A percentile compares a stretch with the other conserved stretches of the same genome.
Conservation (phyloP, 2,888 invertebrate genomes). For the Anagyrus pseudococci region DNA sequence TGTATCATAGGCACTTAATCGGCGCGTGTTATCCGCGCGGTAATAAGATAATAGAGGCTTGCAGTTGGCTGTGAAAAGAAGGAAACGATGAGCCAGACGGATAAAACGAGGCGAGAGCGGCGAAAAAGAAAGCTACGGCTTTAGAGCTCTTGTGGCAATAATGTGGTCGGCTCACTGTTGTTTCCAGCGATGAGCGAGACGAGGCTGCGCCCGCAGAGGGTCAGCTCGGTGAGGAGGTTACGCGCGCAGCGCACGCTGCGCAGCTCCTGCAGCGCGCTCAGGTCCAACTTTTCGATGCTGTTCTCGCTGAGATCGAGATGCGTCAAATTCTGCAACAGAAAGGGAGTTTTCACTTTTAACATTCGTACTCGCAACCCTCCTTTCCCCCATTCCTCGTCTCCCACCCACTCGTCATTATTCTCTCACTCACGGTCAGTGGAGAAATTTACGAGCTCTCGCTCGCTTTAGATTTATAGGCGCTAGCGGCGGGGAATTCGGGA, state of each 20-base stretch:
- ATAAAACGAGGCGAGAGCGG: too few species aligned
- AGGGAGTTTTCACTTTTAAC: background rate
- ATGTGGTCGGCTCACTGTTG: too few species aligned
- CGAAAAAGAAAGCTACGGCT: too few species aligned
- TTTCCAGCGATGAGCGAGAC: constrained; percentile 81
- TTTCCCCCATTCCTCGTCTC: too few species aligned
- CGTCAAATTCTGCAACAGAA: constrained; percentile 72
- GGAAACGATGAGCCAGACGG: too few species aligned
- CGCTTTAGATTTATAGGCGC: constrained; percentile 29
- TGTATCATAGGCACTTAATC: background rate
- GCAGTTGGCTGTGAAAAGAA: too few species aligned
- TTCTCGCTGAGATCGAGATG: constrained; percentile 86
- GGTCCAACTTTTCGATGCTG: constrained; percentile 80
- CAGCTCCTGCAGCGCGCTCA: constrained; percentile 79
- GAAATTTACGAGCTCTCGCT: constrained; percentile 26
- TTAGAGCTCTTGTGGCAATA: too few species aligned
- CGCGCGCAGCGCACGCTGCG: constrained; percentile 79
- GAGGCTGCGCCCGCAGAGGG: constrained; percentile 78
- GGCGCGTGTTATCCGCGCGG: too few species aligned
- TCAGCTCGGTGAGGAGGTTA: constrained; percentile 78
- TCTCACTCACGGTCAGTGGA: too few species aligned
- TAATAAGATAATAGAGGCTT: too few species aligned
- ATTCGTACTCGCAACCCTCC: background rate
- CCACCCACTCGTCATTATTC: too few species aligned
- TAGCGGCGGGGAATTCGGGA: constrained; percentile 5